phyloP scores from a whole-genome alignment of 2,797 vertebrate species.

The Vespertilio murinus region DNA sequence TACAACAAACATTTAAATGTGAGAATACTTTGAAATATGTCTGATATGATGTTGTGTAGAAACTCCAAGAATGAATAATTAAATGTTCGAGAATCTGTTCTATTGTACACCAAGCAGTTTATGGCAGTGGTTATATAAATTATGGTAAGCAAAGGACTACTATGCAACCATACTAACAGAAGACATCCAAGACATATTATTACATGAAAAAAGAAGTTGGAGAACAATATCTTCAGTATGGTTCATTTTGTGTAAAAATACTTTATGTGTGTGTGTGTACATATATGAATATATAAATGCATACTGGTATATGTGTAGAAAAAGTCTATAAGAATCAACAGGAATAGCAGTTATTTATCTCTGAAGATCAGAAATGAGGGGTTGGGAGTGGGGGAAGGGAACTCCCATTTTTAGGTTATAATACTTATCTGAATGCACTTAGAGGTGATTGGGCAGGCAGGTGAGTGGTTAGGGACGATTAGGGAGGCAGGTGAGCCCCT shows the following conservation, averaged over 20 bases:
- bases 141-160: neutral
- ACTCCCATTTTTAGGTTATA: neutral
- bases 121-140: neutral
- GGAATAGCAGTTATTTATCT: neutral
- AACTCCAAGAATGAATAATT: constrained; percentile 11
- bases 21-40: constrained; percentile 54
- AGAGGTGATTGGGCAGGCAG: too few relatives aligned
- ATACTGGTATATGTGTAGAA: neutral
- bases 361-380: neutral
- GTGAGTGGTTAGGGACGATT: too few relatives aligned
- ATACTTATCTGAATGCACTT: neutral
- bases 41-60: constrained; percentile 26
- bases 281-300: neutral
- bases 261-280: neutral
- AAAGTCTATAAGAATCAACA: neutral
- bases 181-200: neutral
- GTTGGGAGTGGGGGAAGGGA: too few relatives aligned
- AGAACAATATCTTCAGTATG: neutral
- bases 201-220: neutral
- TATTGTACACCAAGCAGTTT: neutral
- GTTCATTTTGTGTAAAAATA: neutral
- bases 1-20: constrained; percentile 52
- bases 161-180: neutral
- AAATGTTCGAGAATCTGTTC: neutral
- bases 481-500: too few relatives aligned